Evolutionary conservation across 2,888 invertebrate genomes (phyloP).

Genomic region (Azorinus chamasolen): DNA sequence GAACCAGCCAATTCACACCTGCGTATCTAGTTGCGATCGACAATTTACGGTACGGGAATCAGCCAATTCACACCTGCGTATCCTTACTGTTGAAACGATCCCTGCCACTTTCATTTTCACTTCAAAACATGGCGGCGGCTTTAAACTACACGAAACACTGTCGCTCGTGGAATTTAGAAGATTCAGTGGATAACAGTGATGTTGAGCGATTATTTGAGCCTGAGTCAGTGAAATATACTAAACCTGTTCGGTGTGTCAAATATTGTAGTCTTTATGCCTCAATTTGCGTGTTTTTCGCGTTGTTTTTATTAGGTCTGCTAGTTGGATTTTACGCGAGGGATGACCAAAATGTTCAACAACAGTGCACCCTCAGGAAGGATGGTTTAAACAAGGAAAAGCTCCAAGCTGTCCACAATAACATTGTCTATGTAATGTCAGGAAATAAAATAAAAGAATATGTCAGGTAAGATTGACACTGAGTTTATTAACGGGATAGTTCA

Average conservation of each 20-base stretch:
- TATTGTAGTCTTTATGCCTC: constrained; percentile 71
- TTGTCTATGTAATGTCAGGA: constrained; percentile 72
- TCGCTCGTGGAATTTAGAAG: constrained; percentile 68
- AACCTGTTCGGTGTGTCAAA: constrained; percentile 61
- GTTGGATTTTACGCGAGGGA: constrained; percentile 78
- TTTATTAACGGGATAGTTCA: background rate
- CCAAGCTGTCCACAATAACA: constrained; percentile 71
- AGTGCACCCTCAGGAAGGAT: constrained; percentile 50
- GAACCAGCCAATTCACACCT: too few species aligned
- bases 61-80: too few species aligned
- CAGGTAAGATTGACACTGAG: constrained; percentile 51
- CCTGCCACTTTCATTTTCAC: constrained; percentile 36
- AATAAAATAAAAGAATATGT: constrained; percentile 64
- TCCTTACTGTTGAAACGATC: constrained; percentile 11
- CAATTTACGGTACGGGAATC: too few species aligned
- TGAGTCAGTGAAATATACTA: constrained; percentile 48
- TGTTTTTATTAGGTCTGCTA: constrained; percentile 75
- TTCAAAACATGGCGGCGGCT: constrained; percentile 68
- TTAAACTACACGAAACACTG: constrained; percentile 56
- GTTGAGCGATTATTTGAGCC: constrained; percentile 59
- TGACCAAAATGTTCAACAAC: constrained; percentile 53
- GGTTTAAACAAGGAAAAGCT: constrained; percentile 60
- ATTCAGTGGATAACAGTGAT: constrained; percentile 67
- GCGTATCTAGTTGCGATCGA: too few species aligned
- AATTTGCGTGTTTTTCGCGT: constrained; percentile 66